These are phyloP conservation scores for Spodoptera picta DNA, from an alignment of 2,888 invertebrate genomes.

Conservation along the genomic window DNA sequence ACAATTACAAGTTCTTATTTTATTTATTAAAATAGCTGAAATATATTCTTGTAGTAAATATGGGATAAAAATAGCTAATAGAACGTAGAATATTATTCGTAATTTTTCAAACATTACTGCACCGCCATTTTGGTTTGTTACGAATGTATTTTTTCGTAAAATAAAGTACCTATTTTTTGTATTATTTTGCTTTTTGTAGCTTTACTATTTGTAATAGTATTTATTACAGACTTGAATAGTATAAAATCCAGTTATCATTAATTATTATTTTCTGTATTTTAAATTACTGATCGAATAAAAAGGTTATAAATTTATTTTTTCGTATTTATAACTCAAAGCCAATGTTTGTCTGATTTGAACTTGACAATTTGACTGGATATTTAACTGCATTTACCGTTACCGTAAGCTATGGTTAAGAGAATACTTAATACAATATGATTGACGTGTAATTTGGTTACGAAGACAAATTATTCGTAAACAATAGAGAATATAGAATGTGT, in stretches of 20 bases:
- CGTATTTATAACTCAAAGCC: too few relatives aligned
- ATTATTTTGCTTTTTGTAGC: not conserved
- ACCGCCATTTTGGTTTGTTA: conserved; percentile 15
- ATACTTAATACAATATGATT: conserved; percentile 27
- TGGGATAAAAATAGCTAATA: conserved; percentile 78
- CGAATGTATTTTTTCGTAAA: not conserved
- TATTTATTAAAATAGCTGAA: conserved; percentile 77
- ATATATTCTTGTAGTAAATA: conserved; percentile 83
- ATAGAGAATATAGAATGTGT: conserved; percentile 53
- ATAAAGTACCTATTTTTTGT: not conserved
- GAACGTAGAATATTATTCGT: conserved; percentile 79
- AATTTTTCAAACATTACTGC: conserved; percentile 77
- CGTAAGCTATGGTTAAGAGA: conserved; percentile 9
- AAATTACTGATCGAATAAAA: too few relatives aligned
- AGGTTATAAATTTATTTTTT: too few relatives aligned
- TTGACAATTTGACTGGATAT: not conserved
- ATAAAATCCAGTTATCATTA: too few relatives aligned
- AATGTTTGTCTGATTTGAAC: too few relatives aligned
- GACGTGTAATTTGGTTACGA: conserved; percentile 51
- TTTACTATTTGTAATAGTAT: not conserved
- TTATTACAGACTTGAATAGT: not conserved
- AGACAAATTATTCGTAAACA: conserved; percentile 68
- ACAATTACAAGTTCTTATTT: conserved; percentile 73
- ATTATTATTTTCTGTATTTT: too few relatives aligned
- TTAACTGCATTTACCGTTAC: conserved; percentile 8